A percentile compares a stretch with the other conserved stretches of the same genome.
Conservation (phyloP, 2,888 invertebrate species). For the Hypomecis punctinalis region DNA sequence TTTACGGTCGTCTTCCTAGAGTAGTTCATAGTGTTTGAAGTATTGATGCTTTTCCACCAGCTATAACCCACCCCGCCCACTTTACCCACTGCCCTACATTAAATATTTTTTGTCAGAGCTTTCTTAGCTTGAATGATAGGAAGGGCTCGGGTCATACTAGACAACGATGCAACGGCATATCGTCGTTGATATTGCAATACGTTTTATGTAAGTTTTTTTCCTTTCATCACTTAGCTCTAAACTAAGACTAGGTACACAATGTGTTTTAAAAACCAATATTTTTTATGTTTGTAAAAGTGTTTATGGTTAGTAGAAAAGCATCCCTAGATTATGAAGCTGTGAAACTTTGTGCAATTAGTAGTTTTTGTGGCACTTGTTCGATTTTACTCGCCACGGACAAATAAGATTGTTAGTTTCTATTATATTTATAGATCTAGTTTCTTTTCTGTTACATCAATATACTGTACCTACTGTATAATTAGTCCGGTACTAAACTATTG, state of each 20-base stretch:
- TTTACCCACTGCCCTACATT: too few relatives aligned
- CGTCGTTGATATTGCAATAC: too few relatives aligned
- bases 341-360: conserved; percentile 72
- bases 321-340: conserved; percentile 55
- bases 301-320: not conserved
- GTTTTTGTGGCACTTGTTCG: conserved; percentile 59
- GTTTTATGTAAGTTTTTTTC: too few relatives aligned
- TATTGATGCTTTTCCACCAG: conserved; percentile 1
- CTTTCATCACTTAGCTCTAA: too few relatives aligned
- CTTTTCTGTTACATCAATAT: conserved; percentile 42
- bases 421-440: conserved; percentile 48
- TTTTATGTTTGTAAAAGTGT: not conserved
- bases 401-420: conserved; percentile 36
- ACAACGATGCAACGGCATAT: too few relatives aligned
- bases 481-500: conserved; percentile 4
- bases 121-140: too few relatives aligned
- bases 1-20: conserved; percentile 48
- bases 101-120: too few relatives aligned
- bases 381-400: conserved; percentile 47
- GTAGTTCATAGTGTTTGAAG: conserved; percentile 47
- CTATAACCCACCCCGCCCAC: too few relatives aligned
- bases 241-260: too few relatives aligned
- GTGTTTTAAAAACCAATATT: too few relatives aligned
- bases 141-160: too few relatives aligned
- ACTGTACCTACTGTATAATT: conserved; percentile 33